Evolutionary conservation across 2,888 invertebrate species (phyloP), one percentile per base, ranked within the genome.

Genomic region (Drosophila pseudotalamancana): DNA sequence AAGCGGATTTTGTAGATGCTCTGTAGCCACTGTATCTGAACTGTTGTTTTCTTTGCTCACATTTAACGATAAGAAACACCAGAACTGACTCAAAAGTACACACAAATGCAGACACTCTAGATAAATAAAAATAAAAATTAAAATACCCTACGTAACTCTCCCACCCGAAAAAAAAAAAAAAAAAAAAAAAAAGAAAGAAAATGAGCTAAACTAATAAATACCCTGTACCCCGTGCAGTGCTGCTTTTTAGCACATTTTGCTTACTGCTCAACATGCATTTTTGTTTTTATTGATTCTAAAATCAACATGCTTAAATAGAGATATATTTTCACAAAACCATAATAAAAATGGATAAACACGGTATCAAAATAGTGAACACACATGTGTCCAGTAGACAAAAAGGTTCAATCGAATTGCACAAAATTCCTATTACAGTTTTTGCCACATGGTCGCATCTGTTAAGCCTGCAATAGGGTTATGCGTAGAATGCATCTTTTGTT

Each of bases 391-490:
- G 16, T 18, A 42, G 9, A 55, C 42, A 40, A 49, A 80, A 83
- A 77, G 69, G 69, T 67, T 84, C 77, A 87, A 65, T 16, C 29
- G 43, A 59, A 60, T 53, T 40, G 40, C 11, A 48, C 5, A 60
- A 66, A 55, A 55, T 60, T 50, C 25, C 45, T 40, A 45, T 45
- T 45, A 25, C 51, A 56, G 21, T 14, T 37, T 32, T 21, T 31
- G 37, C 45, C 65, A 62, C 59, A 67, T 64, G 79, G 71, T 37
- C 34, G 39, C 72, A 72, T 75, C 72, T 75, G 76, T 54, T 37
- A 3, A 32, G 59, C 12, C 29, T 19, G 18, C 14, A 32, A 31
- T 34, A 40, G 49, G 35, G 18, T 40, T 31, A 23, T 9, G 35
- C 53, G 54, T 3, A 12, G 29, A 48, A 53, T 48, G 37, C 57